Conservation (phyloP, 2,113 vertebrate genomes). For the Abramis brama region DNA sequence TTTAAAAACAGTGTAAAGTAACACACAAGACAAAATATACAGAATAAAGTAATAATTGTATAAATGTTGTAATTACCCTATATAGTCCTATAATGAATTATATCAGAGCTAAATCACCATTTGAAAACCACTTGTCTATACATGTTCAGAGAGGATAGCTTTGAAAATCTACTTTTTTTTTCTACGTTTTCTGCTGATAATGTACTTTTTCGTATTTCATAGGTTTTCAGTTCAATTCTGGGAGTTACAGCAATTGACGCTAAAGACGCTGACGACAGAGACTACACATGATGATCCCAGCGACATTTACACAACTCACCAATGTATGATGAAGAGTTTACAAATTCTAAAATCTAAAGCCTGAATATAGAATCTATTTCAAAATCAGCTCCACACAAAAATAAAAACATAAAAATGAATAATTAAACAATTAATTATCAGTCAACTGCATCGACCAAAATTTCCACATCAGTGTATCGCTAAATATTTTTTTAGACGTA, state of each 20-base stretch:
- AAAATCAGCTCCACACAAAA: background rate
- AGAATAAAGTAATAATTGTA: background rate
- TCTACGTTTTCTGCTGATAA: background rate
- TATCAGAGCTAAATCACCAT: background rate
- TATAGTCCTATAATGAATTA: background rate
- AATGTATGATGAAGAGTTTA: background rate
- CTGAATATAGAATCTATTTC: background rate
- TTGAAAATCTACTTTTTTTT: background rate
- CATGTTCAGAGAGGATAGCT: background rate
- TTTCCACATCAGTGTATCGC: background rate
- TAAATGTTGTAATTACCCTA: background rate
- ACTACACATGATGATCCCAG: background rate
- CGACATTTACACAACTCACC: background rate
- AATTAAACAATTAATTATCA: background rate
- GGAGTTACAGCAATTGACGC: background rate
- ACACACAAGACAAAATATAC: background rate
- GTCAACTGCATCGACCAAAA: background rate
- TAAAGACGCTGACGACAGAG: background rate
- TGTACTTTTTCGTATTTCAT: background rate
- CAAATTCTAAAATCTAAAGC: background rate
- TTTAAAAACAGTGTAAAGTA: background rate
- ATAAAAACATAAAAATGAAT: background rate
- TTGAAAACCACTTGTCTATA: background rate
- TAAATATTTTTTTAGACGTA: background rate
- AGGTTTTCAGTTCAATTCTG: background rate